Evolutionary conservation across 2,113 vertebrate genomes (phyloP).

Genomic region (Machaerirhynchus nigripectus): DNA sequence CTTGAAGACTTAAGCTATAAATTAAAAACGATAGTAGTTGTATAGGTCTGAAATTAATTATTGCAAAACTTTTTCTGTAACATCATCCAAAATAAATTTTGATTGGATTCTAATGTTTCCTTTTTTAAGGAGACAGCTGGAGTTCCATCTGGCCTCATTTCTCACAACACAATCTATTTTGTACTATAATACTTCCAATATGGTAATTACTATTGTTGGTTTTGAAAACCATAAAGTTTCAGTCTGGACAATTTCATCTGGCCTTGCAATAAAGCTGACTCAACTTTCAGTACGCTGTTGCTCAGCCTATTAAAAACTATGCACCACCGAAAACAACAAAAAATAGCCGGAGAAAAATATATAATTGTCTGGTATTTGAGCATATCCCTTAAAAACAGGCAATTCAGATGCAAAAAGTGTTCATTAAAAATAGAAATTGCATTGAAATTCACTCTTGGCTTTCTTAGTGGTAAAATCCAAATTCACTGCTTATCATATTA

Average conservation of each 20-base stretch:
- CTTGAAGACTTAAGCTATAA: background rate
- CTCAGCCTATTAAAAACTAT: background rate
- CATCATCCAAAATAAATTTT: constrained; percentile 45
- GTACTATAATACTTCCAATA: constrained; percentile 39
- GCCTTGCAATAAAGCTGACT: background rate
- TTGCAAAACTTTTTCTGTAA: constrained; percentile 36
- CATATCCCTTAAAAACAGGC: background rate
- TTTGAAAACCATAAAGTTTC: background rate
- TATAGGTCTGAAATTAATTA: constrained; percentile 49
- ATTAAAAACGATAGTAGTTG: background rate
- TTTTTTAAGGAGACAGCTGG: constrained; percentile 60
- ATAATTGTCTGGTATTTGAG: background rate
- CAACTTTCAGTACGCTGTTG: background rate
- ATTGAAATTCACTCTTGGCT: background rate
- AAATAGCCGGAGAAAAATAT: background rate
- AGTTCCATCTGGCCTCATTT: constrained; percentile 61
- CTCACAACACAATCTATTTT: constrained; percentile 35
- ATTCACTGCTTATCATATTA: background rate
- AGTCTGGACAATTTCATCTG: background rate
- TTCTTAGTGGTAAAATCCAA: background rate
- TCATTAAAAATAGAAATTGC: background rate
- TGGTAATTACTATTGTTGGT: background rate
- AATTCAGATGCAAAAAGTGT: background rate
- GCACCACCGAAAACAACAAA: background rate
- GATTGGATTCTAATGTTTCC: constrained; percentile 56